These are phyloP conservation scores for Spondyliosoma cantharus DNA, from an alignment of 2,797 vertebrate species.

Conservation along the genomic window DNA sequence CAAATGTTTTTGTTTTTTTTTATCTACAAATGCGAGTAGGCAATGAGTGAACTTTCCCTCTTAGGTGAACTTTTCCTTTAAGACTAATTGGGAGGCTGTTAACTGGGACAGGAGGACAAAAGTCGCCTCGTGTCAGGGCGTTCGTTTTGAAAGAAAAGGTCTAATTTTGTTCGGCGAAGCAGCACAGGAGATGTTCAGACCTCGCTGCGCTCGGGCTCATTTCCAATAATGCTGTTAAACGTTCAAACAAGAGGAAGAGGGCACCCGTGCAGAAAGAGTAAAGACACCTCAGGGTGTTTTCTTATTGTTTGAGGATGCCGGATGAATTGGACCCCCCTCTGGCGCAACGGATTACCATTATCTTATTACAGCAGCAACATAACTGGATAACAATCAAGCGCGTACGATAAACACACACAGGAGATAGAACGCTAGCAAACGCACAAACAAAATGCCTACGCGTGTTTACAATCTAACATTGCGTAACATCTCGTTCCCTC, in stretches of 20 bases:
- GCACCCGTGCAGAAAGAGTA: background rate
- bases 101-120: slow-evolving; percentile 7
- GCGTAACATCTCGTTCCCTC: slow-evolving; percentile 5
- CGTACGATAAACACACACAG: slow-evolving; percentile 16
- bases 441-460: background rate
- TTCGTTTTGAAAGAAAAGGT: background rate
- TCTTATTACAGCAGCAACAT: slow-evolving; percentile 57
- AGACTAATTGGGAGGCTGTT: background rate
- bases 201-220: background rate
- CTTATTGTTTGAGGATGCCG: slow-evolving; percentile 15
- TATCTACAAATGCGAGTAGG: too few species aligned
- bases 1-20: too few species aligned
- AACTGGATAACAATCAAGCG: slow-evolving; percentile 30
- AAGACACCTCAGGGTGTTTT: slow-evolving; percentile 22
- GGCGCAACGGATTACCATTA: slow-evolving; percentile 59
- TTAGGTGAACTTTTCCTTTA: background rate
- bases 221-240: background rate
- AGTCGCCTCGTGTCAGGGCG: background rate
- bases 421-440: background rate
- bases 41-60: too few species aligned
- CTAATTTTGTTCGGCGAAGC: slow-evolving; percentile 3
- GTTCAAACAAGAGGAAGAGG: slow-evolving; percentile 1
- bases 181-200: background rate
- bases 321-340: slow-evolving; percentile 27
- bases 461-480: slow-evolving; percentile 1